Percentiles rank a stretch among this genome's conserved stretches.
Evolutionary conservation across 2,888 invertebrate species (phyloP).

Genomic region (Tortricodes alternella): DNA sequence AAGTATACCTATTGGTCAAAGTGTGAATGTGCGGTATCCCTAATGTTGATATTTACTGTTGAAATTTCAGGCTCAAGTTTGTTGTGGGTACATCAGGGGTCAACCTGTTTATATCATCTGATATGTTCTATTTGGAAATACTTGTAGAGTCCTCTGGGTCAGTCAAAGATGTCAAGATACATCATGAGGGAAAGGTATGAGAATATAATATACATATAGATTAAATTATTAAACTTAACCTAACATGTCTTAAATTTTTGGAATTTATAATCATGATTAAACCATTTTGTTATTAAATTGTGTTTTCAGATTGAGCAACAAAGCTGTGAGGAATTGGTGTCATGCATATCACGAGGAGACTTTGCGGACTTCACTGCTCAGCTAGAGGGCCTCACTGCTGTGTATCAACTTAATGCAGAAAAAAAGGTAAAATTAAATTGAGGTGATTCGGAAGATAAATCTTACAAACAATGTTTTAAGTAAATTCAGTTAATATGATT

Average conservation of each 20-base stretch:
- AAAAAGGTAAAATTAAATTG: constrained; percentile 92
- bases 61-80: constrained; percentile 89
- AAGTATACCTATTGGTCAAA: background rate
- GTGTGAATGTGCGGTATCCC: background rate
- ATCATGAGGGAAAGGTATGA: constrained; percentile 92
- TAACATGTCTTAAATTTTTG: too few species aligned
- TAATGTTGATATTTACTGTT: too few species aligned
- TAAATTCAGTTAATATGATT: too few species aligned
- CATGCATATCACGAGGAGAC: constrained; percentile 92
- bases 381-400: constrained; percentile 94
- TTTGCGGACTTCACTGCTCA: constrained; percentile 96
- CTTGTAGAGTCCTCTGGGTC: constrained; percentile 91
- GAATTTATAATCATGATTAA: too few species aligned
- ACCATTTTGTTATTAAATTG: too few species aligned
- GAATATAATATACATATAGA: background rate
- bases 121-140: constrained; percentile 98
- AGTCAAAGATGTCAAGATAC: constrained; percentile 94
- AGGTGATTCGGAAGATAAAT: too few species aligned
- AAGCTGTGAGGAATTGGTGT: constrained; percentile 94
- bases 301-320: constrained; percentile 84
- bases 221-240: too few species aligned
- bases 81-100: constrained; percentile 91
- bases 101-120: constrained; percentile 95
- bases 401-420: constrained; percentile 96
- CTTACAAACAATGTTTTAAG: too few species aligned